phyloP scores from a whole-genome alignment of 2,113 vertebrate species.

The Leucoraja erinaceus region DNA sequence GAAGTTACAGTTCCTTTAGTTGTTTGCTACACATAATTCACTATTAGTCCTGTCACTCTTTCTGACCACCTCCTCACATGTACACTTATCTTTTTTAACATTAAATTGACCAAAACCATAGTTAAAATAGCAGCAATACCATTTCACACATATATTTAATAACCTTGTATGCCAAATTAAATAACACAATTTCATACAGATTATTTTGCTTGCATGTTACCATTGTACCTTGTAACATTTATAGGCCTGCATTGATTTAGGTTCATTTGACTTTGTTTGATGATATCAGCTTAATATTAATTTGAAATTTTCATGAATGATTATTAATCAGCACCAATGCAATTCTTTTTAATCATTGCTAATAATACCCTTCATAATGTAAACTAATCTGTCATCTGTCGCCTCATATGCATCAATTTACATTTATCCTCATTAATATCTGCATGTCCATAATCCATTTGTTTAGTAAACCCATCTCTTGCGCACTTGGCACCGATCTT shows the following conservation, averaged over 20 bases:
- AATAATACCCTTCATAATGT: neutral
- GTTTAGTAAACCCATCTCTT: neutral
- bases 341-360: neutral
- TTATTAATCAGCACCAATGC: neutral
- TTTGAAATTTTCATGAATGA: neutral
- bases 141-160: neutral
- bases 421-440: neutral
- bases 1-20: neutral
- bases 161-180: neutral
- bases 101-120: neutral
- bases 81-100: neutral
- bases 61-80: neutral
- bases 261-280: neutral
- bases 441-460: neutral
- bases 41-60: neutral
- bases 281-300: neutral
- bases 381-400: neutral
- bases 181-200: neutral
- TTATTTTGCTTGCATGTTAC: neutral
- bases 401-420: neutral
- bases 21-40: neutral
- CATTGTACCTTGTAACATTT: neutral
- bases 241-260: neutral
- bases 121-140: neutral
- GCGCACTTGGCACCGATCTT: neutral